These are phyloP conservation scores for Marronus borbonicus DNA, from an alignment of 2,888 invertebrate genomes.

Conservation along the genomic window DNA sequence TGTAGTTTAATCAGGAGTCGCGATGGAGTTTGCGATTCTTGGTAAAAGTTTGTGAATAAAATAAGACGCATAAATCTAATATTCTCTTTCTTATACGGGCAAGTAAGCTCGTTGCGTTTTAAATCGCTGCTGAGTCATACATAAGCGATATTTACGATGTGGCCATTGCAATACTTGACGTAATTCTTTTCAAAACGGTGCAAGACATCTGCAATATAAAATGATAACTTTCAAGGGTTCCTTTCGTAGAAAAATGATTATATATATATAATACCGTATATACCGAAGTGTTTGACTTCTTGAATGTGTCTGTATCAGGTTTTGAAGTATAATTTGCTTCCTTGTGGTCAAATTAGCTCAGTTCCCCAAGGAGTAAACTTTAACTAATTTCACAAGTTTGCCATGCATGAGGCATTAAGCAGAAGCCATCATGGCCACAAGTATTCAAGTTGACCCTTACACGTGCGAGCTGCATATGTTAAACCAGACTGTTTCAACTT, in stretches of 20 bases:
- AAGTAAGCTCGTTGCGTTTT: conserved; percentile 1
- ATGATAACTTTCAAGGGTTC: not conserved
- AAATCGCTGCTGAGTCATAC: conserved; percentile 25
- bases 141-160: not conserved
- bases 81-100: not conserved
- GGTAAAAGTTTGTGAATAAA: conserved; percentile 20
- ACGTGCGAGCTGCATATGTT: no score
- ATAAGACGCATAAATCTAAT: conserved; percentile 33
- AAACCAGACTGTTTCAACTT: no score
- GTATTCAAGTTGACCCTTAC: no score
- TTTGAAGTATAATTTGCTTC: no score
- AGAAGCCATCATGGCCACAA: no score
- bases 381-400: no score
- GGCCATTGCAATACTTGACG: not conserved
- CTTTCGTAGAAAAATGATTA: not conserved
- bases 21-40: not conserved
- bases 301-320: no score
- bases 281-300: no score
- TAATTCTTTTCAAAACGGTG: not conserved
- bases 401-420: no score
- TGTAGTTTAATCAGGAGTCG: conserved; percentile 12
- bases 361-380: no score
- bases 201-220: not conserved
- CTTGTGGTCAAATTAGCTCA: no score
- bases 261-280: no score